Percentiles rank a stretch among this genome's conserved stretches.
Evolutionary conservation across 2,113 vertebrate genomes (phyloP).

Genomic region (Tupaia tana): DNA sequence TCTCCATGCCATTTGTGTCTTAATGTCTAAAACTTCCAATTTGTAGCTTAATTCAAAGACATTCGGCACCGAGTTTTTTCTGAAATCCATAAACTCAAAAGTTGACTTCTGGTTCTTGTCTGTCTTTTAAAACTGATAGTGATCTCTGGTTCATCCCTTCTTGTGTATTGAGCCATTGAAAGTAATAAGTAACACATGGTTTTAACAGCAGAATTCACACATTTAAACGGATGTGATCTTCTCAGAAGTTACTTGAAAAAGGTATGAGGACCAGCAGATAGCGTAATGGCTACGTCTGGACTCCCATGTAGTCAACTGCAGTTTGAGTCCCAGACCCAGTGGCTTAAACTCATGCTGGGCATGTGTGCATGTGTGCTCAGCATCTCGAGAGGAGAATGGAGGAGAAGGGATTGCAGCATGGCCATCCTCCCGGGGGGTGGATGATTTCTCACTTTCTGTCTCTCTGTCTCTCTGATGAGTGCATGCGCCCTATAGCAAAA

Average conservation of each 20-base stretch:
- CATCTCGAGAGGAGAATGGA: no score
- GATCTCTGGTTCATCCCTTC: neutral
- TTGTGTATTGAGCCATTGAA: neutral
- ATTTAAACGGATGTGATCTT: neutral
- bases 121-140: neutral
- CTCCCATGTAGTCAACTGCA: no score
- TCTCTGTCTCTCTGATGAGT: no score
- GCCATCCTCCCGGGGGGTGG: no score
- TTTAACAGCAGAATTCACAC: conserved; percentile 22
- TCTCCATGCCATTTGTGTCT: neutral
- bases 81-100: neutral
- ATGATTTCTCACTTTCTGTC: no score
- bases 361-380: no score
- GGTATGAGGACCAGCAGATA: no score
- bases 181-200: neutral
- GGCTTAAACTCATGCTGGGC: no score
- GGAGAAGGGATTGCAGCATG: no score
- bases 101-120: neutral
- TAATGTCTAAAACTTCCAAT: conserved; percentile 24
- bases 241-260: neutral
- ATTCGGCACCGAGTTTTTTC: neutral
- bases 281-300: no score
- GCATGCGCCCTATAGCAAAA: no score
- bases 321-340: no score
- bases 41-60: conserved; percentile 4